A percentile compares a stretch with the other conserved stretches of the same genome.
Evolutionary conservation across 2,888 invertebrate species (phyloP).

Genomic region (Zhuqinia jingwanae): DNA sequence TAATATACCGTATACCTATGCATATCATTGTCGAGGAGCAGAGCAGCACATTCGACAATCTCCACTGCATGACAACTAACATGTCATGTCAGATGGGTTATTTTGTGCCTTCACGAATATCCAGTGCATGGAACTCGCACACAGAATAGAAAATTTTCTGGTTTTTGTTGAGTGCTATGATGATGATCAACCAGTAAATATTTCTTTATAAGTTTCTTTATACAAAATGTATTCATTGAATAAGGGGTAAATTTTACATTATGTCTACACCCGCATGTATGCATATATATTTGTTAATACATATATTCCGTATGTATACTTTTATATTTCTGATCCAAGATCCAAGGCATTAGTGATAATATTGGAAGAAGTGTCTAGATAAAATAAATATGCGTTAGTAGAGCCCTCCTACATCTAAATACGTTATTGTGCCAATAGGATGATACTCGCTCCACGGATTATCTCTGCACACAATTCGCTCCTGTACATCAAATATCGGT

Average conservation of each 20-base stretch:
- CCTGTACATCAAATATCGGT: too few relatives aligned
- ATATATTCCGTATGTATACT: neutral
- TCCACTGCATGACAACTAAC: slow-evolving; percentile 54
- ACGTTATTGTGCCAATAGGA: too few relatives aligned
- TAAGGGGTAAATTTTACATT: neutral
- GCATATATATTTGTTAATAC: neutral
- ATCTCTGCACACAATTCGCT: too few relatives aligned
- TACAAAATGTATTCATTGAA: neutral
- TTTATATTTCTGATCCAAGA: too few relatives aligned
- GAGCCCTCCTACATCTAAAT: too few relatives aligned
- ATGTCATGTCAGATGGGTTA: slow-evolving; percentile 56
- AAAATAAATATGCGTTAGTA: too few relatives aligned
- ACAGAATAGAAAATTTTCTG: slow-evolving; percentile 29
- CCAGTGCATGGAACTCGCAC: slow-evolving; percentile 28
- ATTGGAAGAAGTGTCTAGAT: too few relatives aligned
- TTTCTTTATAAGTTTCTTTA: neutral
- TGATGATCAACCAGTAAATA: slow-evolving; percentile 16
- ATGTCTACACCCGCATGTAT: neutral
- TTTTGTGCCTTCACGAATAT: slow-evolving; percentile 37
- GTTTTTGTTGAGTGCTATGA: neutral
- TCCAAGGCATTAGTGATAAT: too few relatives aligned
- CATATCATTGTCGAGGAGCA: slow-evolving; percentile 20
- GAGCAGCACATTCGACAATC: slow-evolving; percentile 47
- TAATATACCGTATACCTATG: slow-evolving; percentile 9
- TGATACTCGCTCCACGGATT: too few relatives aligned